Conservation (phyloP, 2,888 invertebrate species). For the Argynnis bischoffii region DNA sequence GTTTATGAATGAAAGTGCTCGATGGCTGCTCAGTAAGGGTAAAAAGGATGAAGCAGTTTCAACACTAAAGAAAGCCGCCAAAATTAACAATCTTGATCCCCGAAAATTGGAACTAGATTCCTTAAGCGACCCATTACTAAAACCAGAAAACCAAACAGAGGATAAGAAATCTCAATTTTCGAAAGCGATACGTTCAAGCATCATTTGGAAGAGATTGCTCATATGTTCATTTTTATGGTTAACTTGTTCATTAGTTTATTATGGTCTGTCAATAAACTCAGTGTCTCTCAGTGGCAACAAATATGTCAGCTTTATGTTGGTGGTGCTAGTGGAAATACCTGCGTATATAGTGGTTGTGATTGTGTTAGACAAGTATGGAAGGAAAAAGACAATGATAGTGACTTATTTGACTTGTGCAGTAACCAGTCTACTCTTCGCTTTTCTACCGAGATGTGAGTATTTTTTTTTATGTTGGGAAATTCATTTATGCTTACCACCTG, state of each 20-base stretch:
- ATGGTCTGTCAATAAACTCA: constrained; percentile 90
- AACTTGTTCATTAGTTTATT: constrained; percentile 90
- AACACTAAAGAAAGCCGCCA: constrained; percentile 84
- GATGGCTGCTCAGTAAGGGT: constrained; percentile 90
- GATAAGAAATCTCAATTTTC: constrained; percentile 70
- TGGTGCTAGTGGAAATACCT: constrained; percentile 86
- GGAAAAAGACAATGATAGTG: constrained; percentile 84
- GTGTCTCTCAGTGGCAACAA: constrained; percentile 88
- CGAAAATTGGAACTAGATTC: constrained; percentile 71
- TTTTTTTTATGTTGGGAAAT: no score
- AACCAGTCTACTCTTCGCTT: constrained; percentile 83
- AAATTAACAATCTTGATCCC: constrained; percentile 82
- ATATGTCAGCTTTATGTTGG: constrained; percentile 88
- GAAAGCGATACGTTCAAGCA: constrained; percentile 80
- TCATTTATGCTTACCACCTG: no score
- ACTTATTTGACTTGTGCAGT: constrained; percentile 84
- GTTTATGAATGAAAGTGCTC: constrained; percentile 88
- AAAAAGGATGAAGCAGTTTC: constrained; percentile 84
- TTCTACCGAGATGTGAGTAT: constrained; percentile 82
- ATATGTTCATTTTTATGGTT: constrained; percentile 90
- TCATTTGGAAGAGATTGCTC: constrained; percentile 82
- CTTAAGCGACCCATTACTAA: constrained; percentile 70
- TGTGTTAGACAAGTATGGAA: constrained; percentile 85
- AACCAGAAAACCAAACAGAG: constrained; percentile 56
- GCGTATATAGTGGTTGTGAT: constrained; percentile 86